These are phyloP conservation scores for Odobenus rosmarus DNA, from an alignment of 2,113 vertebrate genomes.

Conservation along the genomic window DNA sequence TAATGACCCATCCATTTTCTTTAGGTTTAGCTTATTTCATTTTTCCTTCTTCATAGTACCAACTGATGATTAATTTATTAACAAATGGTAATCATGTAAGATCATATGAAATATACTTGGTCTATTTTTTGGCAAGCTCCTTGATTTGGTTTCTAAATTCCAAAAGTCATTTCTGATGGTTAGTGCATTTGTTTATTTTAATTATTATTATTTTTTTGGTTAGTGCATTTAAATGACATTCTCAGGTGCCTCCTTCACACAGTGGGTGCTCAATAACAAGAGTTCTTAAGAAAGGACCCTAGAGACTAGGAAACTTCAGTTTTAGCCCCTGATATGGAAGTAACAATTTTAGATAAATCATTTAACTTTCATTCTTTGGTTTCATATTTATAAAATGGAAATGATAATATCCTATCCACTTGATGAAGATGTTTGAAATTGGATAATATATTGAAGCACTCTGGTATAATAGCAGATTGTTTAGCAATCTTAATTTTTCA, in stretches of 20 bases:
- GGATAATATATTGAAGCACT: conserved; percentile 15
- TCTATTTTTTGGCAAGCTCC: conserved; percentile 1
- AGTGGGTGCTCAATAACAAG: background rate
- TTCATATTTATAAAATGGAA: conserved; percentile 53
- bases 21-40: conserved; percentile 51
- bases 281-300: conserved; percentile 11
- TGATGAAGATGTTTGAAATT: conserved; percentile 17
- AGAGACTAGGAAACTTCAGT: background rate
- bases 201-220: background rate
- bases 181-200: background rate
- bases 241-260: background rate
- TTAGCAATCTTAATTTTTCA: conserved; percentile 55
- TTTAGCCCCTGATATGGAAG: background rate
- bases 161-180: background rate
- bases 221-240: background rate
- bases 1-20: conserved; percentile 21
- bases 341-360: conserved; percentile 6
- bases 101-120: conserved; percentile 24
- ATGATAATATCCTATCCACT: background rate
- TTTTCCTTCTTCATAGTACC: conserved; percentile 12
- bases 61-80: conserved; percentile 25
- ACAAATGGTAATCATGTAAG: background rate
- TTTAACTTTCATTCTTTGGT: conserved; percentile 65
- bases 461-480: conserved; percentile 41
- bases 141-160: conserved; percentile 46